A percentile compares a stretch with the other conserved stretches of the same genome.
Evolutionary conservation across 2,797 vertebrate species (phyloP).

Genomic region (Ciconia nigra): DNA sequence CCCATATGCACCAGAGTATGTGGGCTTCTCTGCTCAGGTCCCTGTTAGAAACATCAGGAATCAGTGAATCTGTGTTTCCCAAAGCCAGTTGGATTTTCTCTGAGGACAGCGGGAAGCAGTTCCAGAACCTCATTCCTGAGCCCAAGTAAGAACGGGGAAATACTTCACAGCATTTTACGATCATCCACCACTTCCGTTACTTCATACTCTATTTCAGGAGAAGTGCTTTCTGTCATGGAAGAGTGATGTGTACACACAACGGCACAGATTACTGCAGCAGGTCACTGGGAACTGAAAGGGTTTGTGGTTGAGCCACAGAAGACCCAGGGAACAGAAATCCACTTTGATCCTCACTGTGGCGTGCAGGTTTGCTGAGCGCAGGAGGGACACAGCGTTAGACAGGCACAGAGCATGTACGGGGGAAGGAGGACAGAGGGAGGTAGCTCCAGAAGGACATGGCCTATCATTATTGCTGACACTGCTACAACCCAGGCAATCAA

Average conservation of each 20-base stretch:
- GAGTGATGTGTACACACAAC: not conserved
- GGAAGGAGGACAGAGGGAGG: not conserved
- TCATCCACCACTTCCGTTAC: not conserved
- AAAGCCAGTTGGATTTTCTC: not conserved
- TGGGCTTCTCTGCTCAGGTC: not conserved
- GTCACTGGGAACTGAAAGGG: accelerated
- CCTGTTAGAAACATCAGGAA: not conserved
- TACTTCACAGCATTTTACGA: accelerated
- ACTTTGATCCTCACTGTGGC: not conserved
- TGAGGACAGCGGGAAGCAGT: not conserved
- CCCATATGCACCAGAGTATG: accelerated
- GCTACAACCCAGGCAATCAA: not conserved
- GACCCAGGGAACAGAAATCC: not conserved
- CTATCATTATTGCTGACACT: not conserved
- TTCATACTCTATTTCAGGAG: not conserved
- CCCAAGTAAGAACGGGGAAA: not conserved
- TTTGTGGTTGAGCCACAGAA: not conserved
- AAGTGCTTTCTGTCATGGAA: not conserved
- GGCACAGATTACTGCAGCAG: not conserved
- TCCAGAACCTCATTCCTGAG: not conserved
- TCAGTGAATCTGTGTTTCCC: not conserved
- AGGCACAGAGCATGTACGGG: accelerated
- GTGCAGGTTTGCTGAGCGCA: not conserved
- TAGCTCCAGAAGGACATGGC: not conserved
- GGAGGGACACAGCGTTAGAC: accelerated